These are phyloP conservation scores for Myotis yumanensis DNA, from an alignment of 2,113 vertebrate species.

Conservation along the genomic window DNA sequence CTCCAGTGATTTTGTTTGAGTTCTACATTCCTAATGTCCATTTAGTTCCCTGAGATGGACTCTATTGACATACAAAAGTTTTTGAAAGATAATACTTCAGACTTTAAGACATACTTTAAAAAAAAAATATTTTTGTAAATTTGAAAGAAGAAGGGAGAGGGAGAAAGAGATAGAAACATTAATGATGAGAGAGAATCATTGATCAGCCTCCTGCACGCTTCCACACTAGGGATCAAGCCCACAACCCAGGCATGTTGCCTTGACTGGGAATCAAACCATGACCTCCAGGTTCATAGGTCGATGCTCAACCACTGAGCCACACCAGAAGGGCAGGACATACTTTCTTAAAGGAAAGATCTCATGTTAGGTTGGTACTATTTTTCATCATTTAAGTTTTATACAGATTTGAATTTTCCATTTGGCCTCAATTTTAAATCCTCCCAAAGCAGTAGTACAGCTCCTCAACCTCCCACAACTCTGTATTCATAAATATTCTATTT, in stretches of 20 bases:
- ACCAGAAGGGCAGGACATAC: too few relatives aligned
- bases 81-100: not conserved
- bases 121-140: too few relatives aligned
- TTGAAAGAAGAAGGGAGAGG: too few relatives aligned
- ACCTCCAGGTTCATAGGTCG: too few relatives aligned
- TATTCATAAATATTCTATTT: constrained; percentile 61
- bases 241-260: too few relatives aligned
- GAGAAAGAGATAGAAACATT: too few relatives aligned
- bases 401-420: constrained; percentile 40
- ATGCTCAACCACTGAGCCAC: too few relatives aligned
- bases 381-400: constrained; percentile 13
- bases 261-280: too few relatives aligned
- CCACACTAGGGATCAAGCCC: too few relatives aligned
- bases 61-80: not conserved
- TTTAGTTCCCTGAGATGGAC: not conserved
- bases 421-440: constrained; percentile 22
- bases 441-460: not conserved
- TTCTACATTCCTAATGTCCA: not conserved
- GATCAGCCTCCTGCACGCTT: too few relatives aligned
- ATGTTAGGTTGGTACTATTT: constrained; percentile 14
- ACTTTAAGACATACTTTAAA: not conserved
- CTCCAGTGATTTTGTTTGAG: not conserved
- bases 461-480: constrained; percentile 3
- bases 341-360: not conserved
- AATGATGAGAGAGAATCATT: too few relatives aligned